Base-by-base conservation (phyloP, 2,113 vertebrate genomes). In the Nerophis lumbriciformis region DNA sequence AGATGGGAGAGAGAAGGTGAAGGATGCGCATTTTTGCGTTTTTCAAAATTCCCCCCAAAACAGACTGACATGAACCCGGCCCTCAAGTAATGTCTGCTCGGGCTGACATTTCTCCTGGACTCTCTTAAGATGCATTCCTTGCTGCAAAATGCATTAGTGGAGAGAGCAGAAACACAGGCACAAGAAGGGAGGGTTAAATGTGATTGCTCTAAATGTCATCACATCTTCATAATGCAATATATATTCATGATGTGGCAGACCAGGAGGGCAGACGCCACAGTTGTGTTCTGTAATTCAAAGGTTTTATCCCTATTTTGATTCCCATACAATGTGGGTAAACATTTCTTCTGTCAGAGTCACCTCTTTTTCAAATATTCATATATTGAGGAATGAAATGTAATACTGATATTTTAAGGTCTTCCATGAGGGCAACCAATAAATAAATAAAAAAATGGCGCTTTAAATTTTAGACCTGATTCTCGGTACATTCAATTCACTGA, bases 171-270 rank as follows among this genome's bases (percentile, higher is more conserved):
- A 83, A 84, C 76, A 84, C 82, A 84, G 67, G 79, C 83, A 79
- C 81, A 77, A 81, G 81, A 80, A 65, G 77, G 80, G 73, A 81
- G 87, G 83, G 87, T 83, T 87, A 87, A 83, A 88, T 80, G 81
- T 82, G 83, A 85, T 87, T 83, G 84, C 85, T 87, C 84, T 82
- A 88, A 89, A 89, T 90, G 88, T 88, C 87, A 89, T 85, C 84
- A 88, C 82, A 86, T 91, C 83, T 82, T 88, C 80, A 87, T 90
- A 89, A 88, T 87, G 86, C 85, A 88, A 89, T 90, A 88, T 89
- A 87, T 89, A 91, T 89, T 89, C 85, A 90, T 88, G 87, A 90
- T 90, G 59, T 82, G 76, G 77, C 86, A 83, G 80, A 77, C 77
- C 82, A 71, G 83, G 84, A 84, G 79, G 81, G 75, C 84, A 85